A percentile compares a stretch with the other conserved stretches of the same genome.
phyloP scores from a whole-genome alignment of 1,140 invertebrate genomes.

The Aphis craccivora region DNA sequence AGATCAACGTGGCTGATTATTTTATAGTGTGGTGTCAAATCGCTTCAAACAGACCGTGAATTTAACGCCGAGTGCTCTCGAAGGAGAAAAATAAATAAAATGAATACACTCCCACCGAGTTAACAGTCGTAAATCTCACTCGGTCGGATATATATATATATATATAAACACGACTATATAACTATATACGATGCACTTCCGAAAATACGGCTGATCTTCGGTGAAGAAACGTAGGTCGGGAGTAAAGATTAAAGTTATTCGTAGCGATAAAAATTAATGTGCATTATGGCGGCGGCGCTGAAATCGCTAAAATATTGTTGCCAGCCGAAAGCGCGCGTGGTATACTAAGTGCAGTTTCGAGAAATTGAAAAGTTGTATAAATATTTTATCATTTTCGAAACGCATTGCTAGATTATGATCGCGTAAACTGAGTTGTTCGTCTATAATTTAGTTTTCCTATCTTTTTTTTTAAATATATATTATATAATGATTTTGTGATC shows the following conservation, averaged over 20 bases:
- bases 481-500: background rate
- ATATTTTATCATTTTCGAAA: constrained; percentile 40
- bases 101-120: background rate
- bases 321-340: background rate
- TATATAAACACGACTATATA: background rate
- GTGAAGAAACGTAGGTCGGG: too few relatives aligned
- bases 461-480: background rate
- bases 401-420: constrained; percentile 1
- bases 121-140: constrained; percentile 27
- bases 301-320: constrained; percentile 40
- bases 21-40: background rate
- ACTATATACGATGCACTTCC: background rate
- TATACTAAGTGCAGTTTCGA: background rate
- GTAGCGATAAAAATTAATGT: constrained; percentile 37
- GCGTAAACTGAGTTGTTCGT: background rate
- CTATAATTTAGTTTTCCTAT: too few relatives aligned
- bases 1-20: background rate
- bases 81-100: constrained; percentile 12
- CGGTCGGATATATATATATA: background rate
- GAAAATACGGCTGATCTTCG: background rate
- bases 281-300: background rate
- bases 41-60: constrained; percentile 10
- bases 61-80: background rate
- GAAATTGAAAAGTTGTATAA: constrained; percentile 48
- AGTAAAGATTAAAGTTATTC: background rate